These are phyloP conservation scores for Aproaerema taeniolella DNA, from an alignment of 2,888 invertebrate species.

Conservation along the genomic window DNA sequence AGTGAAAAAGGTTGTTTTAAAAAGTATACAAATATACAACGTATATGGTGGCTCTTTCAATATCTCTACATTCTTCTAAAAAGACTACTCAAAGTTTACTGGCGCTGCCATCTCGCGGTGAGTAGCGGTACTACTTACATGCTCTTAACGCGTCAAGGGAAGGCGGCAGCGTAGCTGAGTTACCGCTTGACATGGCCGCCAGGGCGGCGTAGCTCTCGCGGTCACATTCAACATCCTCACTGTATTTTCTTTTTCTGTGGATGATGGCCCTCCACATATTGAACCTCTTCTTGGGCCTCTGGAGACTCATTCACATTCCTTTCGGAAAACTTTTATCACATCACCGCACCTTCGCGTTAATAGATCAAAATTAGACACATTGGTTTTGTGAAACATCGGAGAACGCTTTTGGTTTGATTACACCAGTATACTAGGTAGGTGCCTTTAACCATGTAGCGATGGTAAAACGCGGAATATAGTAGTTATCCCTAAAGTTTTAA, in stretches of 20 bases:
- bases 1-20: too few species aligned
- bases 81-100: background rate
- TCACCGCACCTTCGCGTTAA: conserved; percentile 4
- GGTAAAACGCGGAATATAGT: too few species aligned
- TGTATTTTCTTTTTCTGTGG: conserved; percentile 65
- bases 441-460: too few species aligned
- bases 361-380: too few species aligned
- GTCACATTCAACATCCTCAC: conserved; percentile 59
- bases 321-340: conserved; percentile 27
- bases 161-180: conserved; percentile 68
- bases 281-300: conserved; percentile 56
- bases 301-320: conserved; percentile 59
- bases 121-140: conserved; percentile 66
- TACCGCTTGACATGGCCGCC: conserved; percentile 67
- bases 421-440: too few species aligned
- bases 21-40: too few species aligned
- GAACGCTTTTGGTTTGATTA: too few species aligned
- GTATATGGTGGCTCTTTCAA: too few species aligned
- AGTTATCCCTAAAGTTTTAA: too few species aligned
- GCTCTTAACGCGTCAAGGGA: conserved; percentile 70
- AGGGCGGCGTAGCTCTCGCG: conserved; percentile 65
- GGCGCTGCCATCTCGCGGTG: conserved; percentile 43
- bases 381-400: conserved; percentile 6
- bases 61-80: too few species aligned
- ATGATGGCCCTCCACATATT: conserved; percentile 72